Base-by-base conservation (phyloP, 2,888 invertebrate species). In the Eupithecia subfuscata region DNA sequence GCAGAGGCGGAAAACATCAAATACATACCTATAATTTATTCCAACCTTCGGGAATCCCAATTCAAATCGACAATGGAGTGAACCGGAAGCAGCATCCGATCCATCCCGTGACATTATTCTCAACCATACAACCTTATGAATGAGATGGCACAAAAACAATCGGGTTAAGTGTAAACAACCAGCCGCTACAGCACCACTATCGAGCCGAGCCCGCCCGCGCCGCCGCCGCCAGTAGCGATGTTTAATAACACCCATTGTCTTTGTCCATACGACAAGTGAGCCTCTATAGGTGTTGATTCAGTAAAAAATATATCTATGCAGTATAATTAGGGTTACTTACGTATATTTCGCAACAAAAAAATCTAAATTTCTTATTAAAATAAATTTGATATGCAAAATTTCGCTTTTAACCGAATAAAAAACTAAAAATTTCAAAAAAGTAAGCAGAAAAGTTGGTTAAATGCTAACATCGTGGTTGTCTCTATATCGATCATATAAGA, bases 171-270 rank as follows among this genome's bases (percentile, higher is more conserved):
- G 45, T 78, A 79, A 81, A 79, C 76, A 81, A 77, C 65, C 34
- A 11, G 37, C 34, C 30, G 70, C 34, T 69, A 69, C 70, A n/a
- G n/a, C n/a, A 64, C 64, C 63, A 75, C 45, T 0, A 73, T 70
- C 43, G 25, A 68, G 60, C 67, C 69, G 60, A 48, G 48, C 8
- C 9, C 52, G n/a, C 7, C 52, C 30, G 30, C 30, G n/a, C n/a
- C 30, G 16, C 16, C 48, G 48, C 43, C 67, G 71, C 43, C 63
- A 69, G 18, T 40, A n/a, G 52, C 43, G 68, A 70, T 79, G 78
- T 81, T 79, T 81, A 75, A 81, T 79, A 79, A 81, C 79, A 81
- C 80, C 40, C 80, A 81, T 81, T 81, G 81, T 81, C 77, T 75
- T 75, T 11, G 80, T 74, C 77, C 71, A 76, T 65, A 37, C 77